Base-by-base conservation (phyloP, 2,888 invertebrate genomes). In the Cataglyphis rosenhaueri region DNA sequence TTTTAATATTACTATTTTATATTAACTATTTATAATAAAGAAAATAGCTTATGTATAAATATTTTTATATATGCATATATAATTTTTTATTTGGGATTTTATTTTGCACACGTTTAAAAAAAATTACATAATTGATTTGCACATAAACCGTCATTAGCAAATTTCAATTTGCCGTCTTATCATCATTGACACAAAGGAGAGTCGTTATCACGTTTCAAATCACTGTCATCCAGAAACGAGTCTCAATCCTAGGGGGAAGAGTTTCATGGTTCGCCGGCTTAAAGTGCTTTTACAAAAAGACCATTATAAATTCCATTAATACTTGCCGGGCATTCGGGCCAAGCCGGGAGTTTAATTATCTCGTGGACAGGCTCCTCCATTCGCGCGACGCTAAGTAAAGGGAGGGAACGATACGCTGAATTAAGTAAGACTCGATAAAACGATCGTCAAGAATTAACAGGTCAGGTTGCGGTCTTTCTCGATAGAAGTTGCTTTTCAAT, bases 291-390 rank as follows among this genome's bases (percentile, higher is more conserved):
- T 84, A 86, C 86, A 92, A 91, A 91, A 92, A 90, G 88, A 88
- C 88, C 85, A 91, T 92, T 91, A 91, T 88, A 91, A 91, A 93
- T 92, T 92, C 91, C 90, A 92, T 93, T 92, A 92, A 92, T 92
- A 87, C 89, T 88, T 66, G 70, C 76, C 57, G 84, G 87, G 88
- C 89, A 89, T 91, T 91, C 85, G 87, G 84, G 91, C 87, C 86
- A 86, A 90, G 89, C 68, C 71, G 85, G 87, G 90, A 91, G 90
- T 93, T 92, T 91, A 92, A 91, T 92, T 92, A 91, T 92, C 91
- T 85, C 85, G 82, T 73, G 76, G 84, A 35, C 35, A 38, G 55
- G 74, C 62, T 75, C 75, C 79, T 64, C 66, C 48, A 35, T 38
- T 32, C 65, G 66, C 62, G 65, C 48, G 12, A 18, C 70, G 35